Conservation (phyloP, 2,797 vertebrate genomes). For the Spheniscus humboldti region DNA sequence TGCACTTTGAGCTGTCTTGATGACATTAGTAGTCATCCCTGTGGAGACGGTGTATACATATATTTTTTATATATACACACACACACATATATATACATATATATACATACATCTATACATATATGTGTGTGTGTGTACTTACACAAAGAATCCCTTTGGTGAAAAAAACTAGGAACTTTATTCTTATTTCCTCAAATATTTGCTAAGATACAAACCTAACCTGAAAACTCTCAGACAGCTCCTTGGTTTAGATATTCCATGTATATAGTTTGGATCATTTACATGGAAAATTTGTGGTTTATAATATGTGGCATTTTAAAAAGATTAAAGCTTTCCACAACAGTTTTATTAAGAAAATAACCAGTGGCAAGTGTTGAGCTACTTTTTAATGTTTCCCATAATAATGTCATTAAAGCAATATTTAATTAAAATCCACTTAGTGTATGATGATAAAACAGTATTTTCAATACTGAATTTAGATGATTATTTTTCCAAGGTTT, state of each 20-base stretch:
- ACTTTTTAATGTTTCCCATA: not conserved
- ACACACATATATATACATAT: accelerated
- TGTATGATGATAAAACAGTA: not conserved
- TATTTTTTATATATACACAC: not conserved
- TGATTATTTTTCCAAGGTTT: not conserved
- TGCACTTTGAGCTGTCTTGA: not conserved
- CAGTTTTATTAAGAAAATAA: slow-evolving; percentile 30
- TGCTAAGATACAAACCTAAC: not conserved
- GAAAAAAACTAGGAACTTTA: not conserved
- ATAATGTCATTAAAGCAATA: slow-evolving; percentile 19
- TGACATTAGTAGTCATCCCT: not conserved
- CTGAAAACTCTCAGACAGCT: not conserved
- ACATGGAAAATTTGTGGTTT: not conserved
- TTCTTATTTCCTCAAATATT: not conserved
- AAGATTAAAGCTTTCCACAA: slow-evolving; percentile 1
- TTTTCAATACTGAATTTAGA: slow-evolving; percentile 18
- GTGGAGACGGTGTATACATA: not conserved
- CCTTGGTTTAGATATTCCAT: not conserved
- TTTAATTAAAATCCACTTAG: slow-evolving; percentile 34
- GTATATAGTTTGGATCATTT: not conserved
- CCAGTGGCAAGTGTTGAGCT: not conserved
- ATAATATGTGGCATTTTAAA: not conserved
- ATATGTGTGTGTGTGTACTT: not conserved
- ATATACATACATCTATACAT: accelerated
- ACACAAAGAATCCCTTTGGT: not conserved